A percentile compares a stretch with the other conserved stretches of the same genome.
Evolutionary conservation across 1,140 invertebrate species (phyloP).

Genomic region (Dermatophagoides farinae): DNA sequence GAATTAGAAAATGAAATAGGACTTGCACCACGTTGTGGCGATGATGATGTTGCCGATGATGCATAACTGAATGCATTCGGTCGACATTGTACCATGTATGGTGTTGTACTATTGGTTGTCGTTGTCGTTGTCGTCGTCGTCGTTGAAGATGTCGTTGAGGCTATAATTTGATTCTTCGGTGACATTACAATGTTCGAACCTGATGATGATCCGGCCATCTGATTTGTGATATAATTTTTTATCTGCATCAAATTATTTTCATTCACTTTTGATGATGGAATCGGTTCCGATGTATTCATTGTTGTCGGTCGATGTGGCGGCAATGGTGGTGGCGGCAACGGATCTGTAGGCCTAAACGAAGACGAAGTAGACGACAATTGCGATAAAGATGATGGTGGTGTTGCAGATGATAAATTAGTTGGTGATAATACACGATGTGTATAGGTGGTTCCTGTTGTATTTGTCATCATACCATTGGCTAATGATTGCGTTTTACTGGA

Average conservation of each 20-base stretch:
- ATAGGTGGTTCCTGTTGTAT: background rate
- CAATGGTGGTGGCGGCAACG: background rate
- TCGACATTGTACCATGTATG: slow-evolving; percentile 11
- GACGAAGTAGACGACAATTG: background rate
- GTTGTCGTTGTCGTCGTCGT: too few relatives aligned
- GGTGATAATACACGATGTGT: background rate
- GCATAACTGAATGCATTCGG: slow-evolving; percentile 13
- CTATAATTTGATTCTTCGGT: slow-evolving; percentile 14
- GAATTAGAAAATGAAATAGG: slow-evolving; percentile 38
- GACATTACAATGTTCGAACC: background rate
- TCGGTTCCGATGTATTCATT: slow-evolving; percentile 15
- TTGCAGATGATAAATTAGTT: background rate
- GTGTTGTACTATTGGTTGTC: slow-evolving; percentile 17
- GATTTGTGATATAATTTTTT: background rate
- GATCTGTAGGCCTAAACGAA: background rate
- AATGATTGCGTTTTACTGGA: background rate
- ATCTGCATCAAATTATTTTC: background rate
- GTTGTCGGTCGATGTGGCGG: background rate
- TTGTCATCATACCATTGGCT: background rate
- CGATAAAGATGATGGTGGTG: background rate
- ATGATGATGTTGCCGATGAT: slow-evolving; percentile 19
- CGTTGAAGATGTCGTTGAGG: slow-evolving; percentile 25
- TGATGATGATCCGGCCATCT: background rate
- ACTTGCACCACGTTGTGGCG: slow-evolving; percentile 42
- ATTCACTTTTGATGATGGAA: background rate